phyloP scores from a whole-genome alignment of 2,797 vertebrate species.

The Falco novaeseelandiae region DNA sequence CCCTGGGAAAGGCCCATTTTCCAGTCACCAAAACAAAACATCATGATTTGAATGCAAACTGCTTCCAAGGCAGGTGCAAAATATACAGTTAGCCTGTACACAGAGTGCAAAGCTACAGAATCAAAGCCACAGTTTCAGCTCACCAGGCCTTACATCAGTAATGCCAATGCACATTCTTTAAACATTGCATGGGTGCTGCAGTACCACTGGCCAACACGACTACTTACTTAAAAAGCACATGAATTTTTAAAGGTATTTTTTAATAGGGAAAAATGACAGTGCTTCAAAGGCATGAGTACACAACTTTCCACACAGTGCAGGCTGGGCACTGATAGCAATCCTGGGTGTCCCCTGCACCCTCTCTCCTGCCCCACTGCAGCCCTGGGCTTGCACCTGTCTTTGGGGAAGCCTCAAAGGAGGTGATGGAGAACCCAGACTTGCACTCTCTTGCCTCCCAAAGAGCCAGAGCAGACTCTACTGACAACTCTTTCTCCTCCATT shows the following conservation, averaged over 20 bases:
- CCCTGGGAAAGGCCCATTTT: neutral
- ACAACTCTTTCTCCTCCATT: neutral
- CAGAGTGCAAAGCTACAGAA: neutral
- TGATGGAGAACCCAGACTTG: neutral
- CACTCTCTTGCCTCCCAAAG: neutral
- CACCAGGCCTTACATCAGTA: neutral
- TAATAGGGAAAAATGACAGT: neutral
- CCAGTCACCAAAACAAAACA: neutral
- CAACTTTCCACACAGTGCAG: neutral
- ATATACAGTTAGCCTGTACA: neutral
- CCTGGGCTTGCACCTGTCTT: neutral
- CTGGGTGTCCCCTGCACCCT: neutral
- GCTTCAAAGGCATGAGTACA: neutral
- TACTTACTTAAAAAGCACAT: neutral
- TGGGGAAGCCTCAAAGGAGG: neutral
- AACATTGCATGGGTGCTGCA: neutral
- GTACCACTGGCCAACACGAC: fast-evolving
- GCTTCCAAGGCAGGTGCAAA: neutral
- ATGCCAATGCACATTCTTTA: neutral
- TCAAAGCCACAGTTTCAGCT: neutral
- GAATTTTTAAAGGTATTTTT: neutral
- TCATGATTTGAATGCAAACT: neutral
- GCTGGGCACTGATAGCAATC: neutral
- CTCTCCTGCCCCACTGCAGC: neutral
- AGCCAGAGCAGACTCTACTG: neutral